Base-by-base conservation (phyloP, 30 jellyfish, hydroid and myxozoan genomes). In the Aurelia aurita complex sp. Pacific region DNA sequence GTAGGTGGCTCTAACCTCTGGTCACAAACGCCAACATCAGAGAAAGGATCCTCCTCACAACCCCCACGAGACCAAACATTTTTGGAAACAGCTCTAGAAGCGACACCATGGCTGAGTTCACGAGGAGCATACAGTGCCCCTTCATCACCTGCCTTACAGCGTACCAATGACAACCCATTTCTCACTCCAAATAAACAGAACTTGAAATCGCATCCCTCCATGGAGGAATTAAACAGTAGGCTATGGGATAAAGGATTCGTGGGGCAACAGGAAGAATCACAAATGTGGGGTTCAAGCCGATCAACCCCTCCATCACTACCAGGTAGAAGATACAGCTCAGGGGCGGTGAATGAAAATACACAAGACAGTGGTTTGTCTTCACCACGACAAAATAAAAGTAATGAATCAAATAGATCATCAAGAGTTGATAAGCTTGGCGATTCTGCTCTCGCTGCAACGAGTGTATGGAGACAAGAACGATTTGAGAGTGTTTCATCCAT, bases 111-210 rank as follows among this genome's bases (percentile, higher is more conserved):
- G 99, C 51, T 85, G 54, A 97, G 83, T 62, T 53, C 92, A n/a
- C 98, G 99, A 38, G 98, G 99, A 35, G 99, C 99, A 12, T 95
- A 95, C 92, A 95, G 99, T 71, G 99, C 99, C 6, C 99, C 99
- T 13, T 95, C 99, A 18, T 95, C 99, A 34, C 99, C 99, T 0
- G 97, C 99, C 13, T 77, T 92, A 40, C 97, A 83, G 55, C 83
- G 97, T 4, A 83, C 66, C 19, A 91, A 65, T 40, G 92, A 90
- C 83, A 83, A 83, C 66, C 90, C 93, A 11, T 82, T 89, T 63
- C 84, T 81, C 8, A 51, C 96, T 52, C 95, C 99, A 23, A 90
- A 75, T 34, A 83, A 79, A 32, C 89, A 86, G 46, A 77, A 79
- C 57, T 74, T 90, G 59, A 97, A 97, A 73, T 86, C 97, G 76